Evolutionary conservation across 1,140 invertebrate genomes (phyloP).

Genomic region (Olivierus martensii): DNA sequence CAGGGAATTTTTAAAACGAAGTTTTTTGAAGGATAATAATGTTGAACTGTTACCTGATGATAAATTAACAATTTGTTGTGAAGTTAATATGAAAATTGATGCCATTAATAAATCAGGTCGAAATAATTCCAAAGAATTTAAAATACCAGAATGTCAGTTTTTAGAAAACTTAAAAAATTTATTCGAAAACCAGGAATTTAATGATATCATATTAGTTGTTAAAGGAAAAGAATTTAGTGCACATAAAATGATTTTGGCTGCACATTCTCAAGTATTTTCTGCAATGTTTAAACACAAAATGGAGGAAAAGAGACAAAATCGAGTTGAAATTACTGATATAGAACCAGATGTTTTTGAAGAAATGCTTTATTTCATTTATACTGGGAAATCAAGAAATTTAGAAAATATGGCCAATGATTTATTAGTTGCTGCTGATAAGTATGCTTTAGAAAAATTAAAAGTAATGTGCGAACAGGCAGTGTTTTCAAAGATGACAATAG

Average conservation of each 20-base stretch:
- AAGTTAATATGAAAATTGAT: conserved; percentile 86
- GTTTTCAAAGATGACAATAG: conserved; percentile 84
- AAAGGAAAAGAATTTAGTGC: conserved; percentile 43
- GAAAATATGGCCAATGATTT: conserved; percentile 98
- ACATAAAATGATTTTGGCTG: conserved; percentile 40
- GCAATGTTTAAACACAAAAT: conserved; percentile 99
- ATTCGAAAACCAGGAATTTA: conserved; percentile 93
- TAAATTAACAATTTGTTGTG: conserved; percentile 98
- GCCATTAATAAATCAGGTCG: conserved; percentile 94
- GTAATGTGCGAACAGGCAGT: conserved; percentile 98
- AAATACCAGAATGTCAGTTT: conserved; percentile 90
- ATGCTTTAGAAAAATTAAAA: conserved; percentile 91
- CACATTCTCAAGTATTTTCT: conserved; percentile 85
- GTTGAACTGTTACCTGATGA: conserved; percentile 96
- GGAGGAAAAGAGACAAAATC: conserved; percentile 88
- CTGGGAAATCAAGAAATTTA: conserved; percentile 84
- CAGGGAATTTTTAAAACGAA: conserved; percentile 88
- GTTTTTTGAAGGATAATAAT: conserved; percentile 94
- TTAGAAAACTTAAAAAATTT: conserved; percentile 84
- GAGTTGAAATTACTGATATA: conserved; percentile 93
- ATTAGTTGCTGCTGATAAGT: conserved; percentile 94
- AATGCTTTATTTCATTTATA: conserved; percentile 98
- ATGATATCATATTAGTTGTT: conserved; percentile 86
- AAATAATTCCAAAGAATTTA: conserved; percentile 88
- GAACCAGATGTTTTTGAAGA: conserved; percentile 91